Percentiles rank a stretch among this genome's conserved stretches.
Conservation (phyloP, 2,888 invertebrate genomes). For the Tenthredo livida region DNA sequence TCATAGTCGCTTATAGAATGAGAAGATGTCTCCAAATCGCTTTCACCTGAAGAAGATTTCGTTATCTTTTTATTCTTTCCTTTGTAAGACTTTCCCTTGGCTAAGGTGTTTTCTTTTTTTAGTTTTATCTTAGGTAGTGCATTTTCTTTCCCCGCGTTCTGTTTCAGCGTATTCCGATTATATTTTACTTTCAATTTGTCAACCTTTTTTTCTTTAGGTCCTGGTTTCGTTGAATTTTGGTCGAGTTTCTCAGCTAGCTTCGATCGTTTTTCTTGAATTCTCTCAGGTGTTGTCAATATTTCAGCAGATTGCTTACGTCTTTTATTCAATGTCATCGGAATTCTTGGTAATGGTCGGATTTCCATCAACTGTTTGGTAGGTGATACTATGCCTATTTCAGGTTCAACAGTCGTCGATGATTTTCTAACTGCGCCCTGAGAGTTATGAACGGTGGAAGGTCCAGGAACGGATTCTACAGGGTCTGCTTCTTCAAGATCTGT, state of each 20-base stretch:
- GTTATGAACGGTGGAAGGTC: neutral
- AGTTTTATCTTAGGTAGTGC: slow-evolving; percentile 8
- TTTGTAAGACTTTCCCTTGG: slow-evolving; percentile 10
- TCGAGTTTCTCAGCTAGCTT: neutral
- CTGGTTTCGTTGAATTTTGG: neutral
- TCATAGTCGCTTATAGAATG: slow-evolving; percentile 20
- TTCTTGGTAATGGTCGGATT: slow-evolving; percentile 10
- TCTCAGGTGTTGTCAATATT: slow-evolving; percentile 5
- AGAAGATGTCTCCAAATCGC: slow-evolving; percentile 28
- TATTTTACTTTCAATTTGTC: neutral
- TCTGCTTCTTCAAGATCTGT: neutral
- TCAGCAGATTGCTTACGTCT: slow-evolving; percentile 25
- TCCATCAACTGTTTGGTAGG: neutral
- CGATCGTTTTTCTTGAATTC: slow-evolving; percentile 18
- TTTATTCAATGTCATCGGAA: neutral
- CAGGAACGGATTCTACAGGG: slow-evolving; percentile 1
- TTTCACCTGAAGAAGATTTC: slow-evolving; percentile 23
- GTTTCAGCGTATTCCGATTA: neutral
- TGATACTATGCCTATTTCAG: neutral
- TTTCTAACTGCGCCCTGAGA: neutral
- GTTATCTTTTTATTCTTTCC: slow-evolving; percentile 1
- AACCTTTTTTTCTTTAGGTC: slow-evolving; percentile 3
- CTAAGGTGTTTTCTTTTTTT: slow-evolving; percentile 19
- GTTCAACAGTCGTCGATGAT: neutral
- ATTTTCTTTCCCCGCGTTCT: slow-evolving; percentile 5